phyloP scores from a whole-genome alignment of 2,797 vertebrate species.

The Hippocampus kuda region DNA sequence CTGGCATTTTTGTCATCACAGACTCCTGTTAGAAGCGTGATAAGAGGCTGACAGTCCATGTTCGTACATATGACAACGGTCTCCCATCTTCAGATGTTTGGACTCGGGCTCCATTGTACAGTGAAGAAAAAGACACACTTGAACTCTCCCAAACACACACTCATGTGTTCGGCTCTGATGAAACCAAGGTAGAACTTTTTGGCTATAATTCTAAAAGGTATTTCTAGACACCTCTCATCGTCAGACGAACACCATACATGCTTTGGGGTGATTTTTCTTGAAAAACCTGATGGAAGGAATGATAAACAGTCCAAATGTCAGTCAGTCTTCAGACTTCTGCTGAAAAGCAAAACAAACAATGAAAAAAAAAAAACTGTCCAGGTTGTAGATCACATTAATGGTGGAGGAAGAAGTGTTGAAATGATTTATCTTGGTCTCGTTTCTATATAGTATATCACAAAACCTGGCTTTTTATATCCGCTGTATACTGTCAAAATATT shows the following conservation, averaged over 20 bases:
- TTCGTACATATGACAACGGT: no score
- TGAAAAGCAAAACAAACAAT: no score
- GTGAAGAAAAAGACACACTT: background rate
- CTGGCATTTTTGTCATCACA: no score
- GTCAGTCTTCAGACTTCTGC: background rate
- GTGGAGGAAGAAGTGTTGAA: background rate
- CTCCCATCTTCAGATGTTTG: no score
- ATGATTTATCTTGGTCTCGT: background rate
- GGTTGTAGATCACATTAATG: background rate
- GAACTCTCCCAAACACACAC: no score
- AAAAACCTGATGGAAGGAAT: background rate
- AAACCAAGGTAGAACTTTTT: background rate
- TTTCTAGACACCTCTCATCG: no score
- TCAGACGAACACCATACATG: no score
- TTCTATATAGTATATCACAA: background rate
- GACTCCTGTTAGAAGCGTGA: no score
- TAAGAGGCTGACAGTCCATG: no score
- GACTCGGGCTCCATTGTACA: background rate
- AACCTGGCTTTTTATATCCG: background rate
- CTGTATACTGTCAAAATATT: background rate
- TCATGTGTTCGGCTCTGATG: no score
- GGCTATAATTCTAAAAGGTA: background rate
- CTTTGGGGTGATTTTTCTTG: background rate
- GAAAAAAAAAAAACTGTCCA: background rate
- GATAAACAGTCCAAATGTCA: background rate